phyloP scores from a whole-genome alignment of 92 coral and sea anemone species.

The Micromussa lordhowensis region DNA sequence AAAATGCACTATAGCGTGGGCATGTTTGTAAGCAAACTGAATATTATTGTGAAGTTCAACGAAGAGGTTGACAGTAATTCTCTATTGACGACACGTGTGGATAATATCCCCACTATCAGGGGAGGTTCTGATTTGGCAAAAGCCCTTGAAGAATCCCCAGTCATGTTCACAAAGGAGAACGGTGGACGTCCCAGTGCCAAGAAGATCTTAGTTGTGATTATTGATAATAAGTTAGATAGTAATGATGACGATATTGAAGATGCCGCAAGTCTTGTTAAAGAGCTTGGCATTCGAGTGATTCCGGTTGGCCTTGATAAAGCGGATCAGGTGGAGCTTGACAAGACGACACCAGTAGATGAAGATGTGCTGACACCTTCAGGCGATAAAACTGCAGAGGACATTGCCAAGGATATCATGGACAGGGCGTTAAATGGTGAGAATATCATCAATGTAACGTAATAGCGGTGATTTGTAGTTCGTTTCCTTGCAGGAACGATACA shows the following conservation, averaged over 20 bases:
- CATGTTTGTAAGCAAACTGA: conserved; percentile 50
- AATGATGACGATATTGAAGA: conserved; percentile 65
- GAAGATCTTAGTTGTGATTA: conserved; percentile 83
- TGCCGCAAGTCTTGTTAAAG: conserved; percentile 60
- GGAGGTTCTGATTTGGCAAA: conserved; percentile 69
- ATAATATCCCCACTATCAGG: conserved; percentile 26
- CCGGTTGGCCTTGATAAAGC: conserved; percentile 67
- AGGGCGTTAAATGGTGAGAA: conserved; percentile 70
- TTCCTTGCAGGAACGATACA: neutral
- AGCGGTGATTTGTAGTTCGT: neutral
- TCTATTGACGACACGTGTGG: conserved; percentile 47
- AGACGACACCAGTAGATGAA: conserved; percentile 58
- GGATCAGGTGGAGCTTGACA: conserved; percentile 55
- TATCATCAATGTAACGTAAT: neutral
- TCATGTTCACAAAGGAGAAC: conserved; percentile 59
- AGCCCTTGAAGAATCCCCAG: conserved; percentile 68
- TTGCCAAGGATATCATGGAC: conserved; percentile 62
- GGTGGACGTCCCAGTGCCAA: conserved; percentile 87
- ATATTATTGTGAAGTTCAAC: conserved; percentile 46
- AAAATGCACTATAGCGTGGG: conserved; percentile 66
- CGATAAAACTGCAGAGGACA: conserved; percentile 53
- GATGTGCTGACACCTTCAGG: conserved; percentile 62
- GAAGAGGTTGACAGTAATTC: conserved; percentile 37
- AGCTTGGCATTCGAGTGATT: conserved; percentile 65
- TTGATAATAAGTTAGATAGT: conserved; percentile 76